These are phyloP conservation scores for Parasteatoda tepidariorum DNA, from an alignment of 1,140 invertebrate species.

Conservation along the genomic window DNA sequence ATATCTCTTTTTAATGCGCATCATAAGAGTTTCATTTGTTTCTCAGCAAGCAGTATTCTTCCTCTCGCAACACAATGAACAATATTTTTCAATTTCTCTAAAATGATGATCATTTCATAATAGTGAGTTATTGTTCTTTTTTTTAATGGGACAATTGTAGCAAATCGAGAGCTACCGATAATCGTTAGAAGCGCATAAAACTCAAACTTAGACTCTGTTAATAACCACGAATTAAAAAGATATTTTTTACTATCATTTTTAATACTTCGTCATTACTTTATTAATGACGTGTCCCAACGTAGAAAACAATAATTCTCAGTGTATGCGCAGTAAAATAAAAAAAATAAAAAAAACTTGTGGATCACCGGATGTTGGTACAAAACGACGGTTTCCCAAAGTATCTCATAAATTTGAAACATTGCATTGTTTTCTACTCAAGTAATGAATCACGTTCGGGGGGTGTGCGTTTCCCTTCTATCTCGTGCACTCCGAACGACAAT, in stretches of 20 bases:
- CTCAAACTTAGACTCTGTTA: neutral
- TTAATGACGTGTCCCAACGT: neutral
- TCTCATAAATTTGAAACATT: slow-evolving; percentile 24
- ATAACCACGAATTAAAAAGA: slow-evolving; percentile 9
- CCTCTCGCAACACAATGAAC: neutral
- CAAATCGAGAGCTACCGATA: neutral
- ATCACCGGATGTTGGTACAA: slow-evolving; percentile 31
- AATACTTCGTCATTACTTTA: neutral
- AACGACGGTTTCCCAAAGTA: slow-evolving; percentile 6
- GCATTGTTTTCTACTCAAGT: slow-evolving; percentile 29
- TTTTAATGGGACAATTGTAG: neutral
- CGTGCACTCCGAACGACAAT: slow-evolving; percentile 31
- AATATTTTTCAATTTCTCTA: neutral
- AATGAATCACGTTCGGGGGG: slow-evolving; percentile 20
- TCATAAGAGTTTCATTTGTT: neutral
- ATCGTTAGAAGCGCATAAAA: neutral
- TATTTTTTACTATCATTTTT: neutral
- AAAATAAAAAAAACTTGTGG: neutral
- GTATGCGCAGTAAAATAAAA: neutral
- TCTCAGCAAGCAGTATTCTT: neutral
- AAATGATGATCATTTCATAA: neutral
- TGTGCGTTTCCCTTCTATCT: slow-evolving; percentile 16
- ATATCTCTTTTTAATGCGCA: neutral
- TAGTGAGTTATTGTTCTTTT: neutral
- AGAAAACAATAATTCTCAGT: neutral